phyloP scores from a whole-genome alignment of 1,140 invertebrate genomes.

The Watersipora subatra region DNA sequence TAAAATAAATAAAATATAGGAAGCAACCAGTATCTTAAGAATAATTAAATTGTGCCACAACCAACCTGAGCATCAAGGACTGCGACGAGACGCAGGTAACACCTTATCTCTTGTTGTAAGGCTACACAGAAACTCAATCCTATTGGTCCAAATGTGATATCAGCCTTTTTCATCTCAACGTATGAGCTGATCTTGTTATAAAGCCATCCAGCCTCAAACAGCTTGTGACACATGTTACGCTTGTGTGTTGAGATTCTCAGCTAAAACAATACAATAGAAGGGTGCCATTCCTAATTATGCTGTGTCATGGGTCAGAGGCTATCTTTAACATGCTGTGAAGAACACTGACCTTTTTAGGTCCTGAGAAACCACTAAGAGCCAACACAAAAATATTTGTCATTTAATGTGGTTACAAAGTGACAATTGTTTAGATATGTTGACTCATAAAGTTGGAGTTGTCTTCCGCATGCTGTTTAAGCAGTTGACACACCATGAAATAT shows the following conservation, averaged over 20 bases:
- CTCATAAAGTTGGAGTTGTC: too few species aligned
- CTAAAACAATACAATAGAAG: conserved; percentile 27
- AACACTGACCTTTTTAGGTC: too few species aligned
- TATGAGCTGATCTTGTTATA: conserved; percentile 62
- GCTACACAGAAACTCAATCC: conserved; percentile 67
- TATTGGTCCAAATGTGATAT: conserved; percentile 52
- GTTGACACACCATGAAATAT: too few species aligned
- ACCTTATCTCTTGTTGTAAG: conserved; percentile 64
- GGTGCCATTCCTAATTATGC: too few species aligned
- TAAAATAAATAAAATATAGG: too few species aligned
- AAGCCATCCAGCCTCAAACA: conserved; percentile 73
- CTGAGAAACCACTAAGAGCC: too few species aligned
- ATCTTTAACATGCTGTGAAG: too few species aligned
- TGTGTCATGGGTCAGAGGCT: too few species aligned
- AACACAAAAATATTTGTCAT: too few species aligned
- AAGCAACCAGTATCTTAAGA: not conserved
- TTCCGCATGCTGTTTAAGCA: too few species aligned
- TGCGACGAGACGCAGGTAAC: conserved; percentile 75
- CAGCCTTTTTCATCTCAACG: conserved; percentile 45
- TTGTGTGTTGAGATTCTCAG: conserved; percentile 38
- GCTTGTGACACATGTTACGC: conserved; percentile 48
- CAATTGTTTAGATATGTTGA: too few species aligned
- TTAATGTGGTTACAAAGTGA: too few species aligned
- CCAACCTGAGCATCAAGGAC: conserved; percentile 66
- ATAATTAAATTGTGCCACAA: not conserved